Base-by-base conservation (phyloP, 1,140 invertebrate species). In the Drosophila hydei region DNA sequence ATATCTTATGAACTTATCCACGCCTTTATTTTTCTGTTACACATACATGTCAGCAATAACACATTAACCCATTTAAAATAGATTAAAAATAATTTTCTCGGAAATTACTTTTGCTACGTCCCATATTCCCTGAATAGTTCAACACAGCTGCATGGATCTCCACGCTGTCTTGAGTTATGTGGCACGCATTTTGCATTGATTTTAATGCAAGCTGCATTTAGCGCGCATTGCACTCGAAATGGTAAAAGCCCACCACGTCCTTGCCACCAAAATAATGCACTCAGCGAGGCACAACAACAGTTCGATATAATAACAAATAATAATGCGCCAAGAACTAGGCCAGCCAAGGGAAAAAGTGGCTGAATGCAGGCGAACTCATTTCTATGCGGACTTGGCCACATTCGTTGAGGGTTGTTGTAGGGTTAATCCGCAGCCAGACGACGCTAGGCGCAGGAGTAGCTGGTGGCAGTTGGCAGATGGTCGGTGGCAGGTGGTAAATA, bases 301-400 rank as follows among this genome's bases (percentile, higher is more conserved):
- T 73, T 68, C 77, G 68, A 72, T 79, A 60, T 84, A 84, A 84
- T 83, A 80, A 65, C 48, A 77, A 80, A 74, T 80, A 85, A 74
- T 73, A 77, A 75, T 77, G 65, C 50, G 47, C 16, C 65, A 64
- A 64, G 36, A 85, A 80, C 69, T 85, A 64, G 80, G 81, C 50
- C 81, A 85, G 30, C 55, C 43, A 59, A 51, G 56, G 68, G 73
- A 61, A 65, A 79, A 70, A 16, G n/a, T 68, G 56, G 51, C 36
- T 52, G 69, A 75, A 76, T 79, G 52, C 70, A 83, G 38, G n/a
- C 47, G 47, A 14, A 30, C 47, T 51, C 56, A 33, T 45, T 51
- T 51, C 18, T 51, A 14, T 25, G 27, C 47, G 42, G 60, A 64
- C 58, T 70, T 64, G 71, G 45, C 72, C 62, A 59, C 64, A 42